Base-by-base conservation (phyloP, 2,113 vertebrate species). In the Grallaria varia region DNA sequence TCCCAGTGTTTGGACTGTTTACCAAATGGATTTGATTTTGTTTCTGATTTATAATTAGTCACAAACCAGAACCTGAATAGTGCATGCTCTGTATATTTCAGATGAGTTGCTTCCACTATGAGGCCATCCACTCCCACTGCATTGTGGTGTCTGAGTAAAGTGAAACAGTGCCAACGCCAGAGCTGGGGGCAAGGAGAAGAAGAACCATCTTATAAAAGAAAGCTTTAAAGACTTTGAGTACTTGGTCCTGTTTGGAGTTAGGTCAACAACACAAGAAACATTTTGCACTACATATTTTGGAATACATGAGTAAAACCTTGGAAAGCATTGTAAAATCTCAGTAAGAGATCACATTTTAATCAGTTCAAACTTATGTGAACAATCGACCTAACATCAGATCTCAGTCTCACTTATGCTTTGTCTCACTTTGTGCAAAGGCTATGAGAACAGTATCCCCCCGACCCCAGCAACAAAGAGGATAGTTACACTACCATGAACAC, bases 121-220 rank as follows among this genome's bases (percentile, higher is more conserved):
- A 91, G 39, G 42, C 45, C 66, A 37, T 35, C 35, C 5, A 1
- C 33, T 66, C 79, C 60, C 42, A n/a, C n/a, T 72, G n/a, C 49
- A 37, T 76, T 69, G 8, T 30, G 47, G 16, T 37, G 24, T 40
- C 30, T 30, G 25, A 67, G 28, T 31, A 37, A 77, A 84, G 44
- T 0, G 0, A 62, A 35, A 0, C 2, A 6, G 30, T 74, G 21
- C 27, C 42, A 20, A 3, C 8, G 9, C 21, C 55, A 66, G 53
- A 42, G n/a, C 24, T 44, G 22, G 14, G 23, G 24, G 25, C 10
- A 56, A 53, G 9, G 9, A 45, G 13, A 33, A 75, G 23, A 25
- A 66, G 25, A 27, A 8, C 15, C 23, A 0, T 12, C 22, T 62
- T 23, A 2, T 8, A 31, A 45, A n/a, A 88, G 39, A 35, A 62